Percentiles rank a stretch among this genome's conserved stretches.
Conservation (phyloP, 2,888 invertebrate genomes). For the Cepaea hortensis region DNA sequence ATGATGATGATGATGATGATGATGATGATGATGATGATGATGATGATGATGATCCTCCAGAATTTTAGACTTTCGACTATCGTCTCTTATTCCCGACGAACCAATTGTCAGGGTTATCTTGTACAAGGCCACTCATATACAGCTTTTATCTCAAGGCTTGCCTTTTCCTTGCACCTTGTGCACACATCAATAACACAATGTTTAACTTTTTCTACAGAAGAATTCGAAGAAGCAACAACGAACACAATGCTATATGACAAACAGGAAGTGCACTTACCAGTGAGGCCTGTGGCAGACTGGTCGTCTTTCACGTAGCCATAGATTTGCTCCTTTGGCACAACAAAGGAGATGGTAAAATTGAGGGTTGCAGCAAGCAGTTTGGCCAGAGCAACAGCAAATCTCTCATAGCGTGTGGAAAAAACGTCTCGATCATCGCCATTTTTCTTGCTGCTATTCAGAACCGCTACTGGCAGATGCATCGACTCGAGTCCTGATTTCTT, state of each 20-base stretch:
- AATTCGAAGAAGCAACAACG: too few species aligned
- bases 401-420: background rate
- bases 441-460: background rate
- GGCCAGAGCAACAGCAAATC: background rate
- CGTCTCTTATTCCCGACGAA: too few species aligned
- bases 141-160: too few species aligned
- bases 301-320: background rate
- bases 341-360: background rate
- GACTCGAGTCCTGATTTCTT: background rate
- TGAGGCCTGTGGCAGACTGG: background rate
- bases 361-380: background rate
- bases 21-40: background rate
- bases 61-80: too few species aligned
- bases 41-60: too few species aligned
- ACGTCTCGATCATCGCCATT: background rate
- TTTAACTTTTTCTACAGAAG: too few species aligned
- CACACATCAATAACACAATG: too few species aligned
- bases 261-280: background rate
- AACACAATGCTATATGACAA: background rate
- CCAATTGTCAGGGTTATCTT: too few species aligned
- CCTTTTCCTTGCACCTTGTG: too few species aligned
- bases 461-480: background rate
- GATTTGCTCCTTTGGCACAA: background rate
- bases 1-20: slow-evolving; percentile 9
- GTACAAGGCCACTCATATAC: too few species aligned